Base-by-base conservation (phyloP, 1,140 invertebrate genomes). In the Stenopsyche tienmushanensis region DNA sequence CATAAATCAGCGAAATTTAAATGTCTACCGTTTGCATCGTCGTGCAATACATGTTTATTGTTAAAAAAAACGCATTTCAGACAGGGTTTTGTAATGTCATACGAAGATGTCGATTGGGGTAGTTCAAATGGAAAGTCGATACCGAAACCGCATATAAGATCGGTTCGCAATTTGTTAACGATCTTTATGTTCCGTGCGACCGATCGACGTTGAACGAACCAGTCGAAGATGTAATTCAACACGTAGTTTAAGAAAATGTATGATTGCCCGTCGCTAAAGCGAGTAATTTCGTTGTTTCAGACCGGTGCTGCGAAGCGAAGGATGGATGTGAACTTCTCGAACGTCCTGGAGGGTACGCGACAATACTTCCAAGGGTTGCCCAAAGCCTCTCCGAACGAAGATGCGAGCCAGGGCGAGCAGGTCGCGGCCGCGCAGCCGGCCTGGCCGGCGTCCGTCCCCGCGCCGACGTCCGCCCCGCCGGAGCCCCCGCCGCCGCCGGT, bases 281-380 rank as follows among this genome's bases (percentile, higher is more conserved):
- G 13, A 34, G 8, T 47, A 8, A 20, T 45, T 50, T 55, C 57
- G 58, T 63, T 17, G 18, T 67, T 66, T 54, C 68, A 70, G 68
- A 66, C 60, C 29, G 24, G 45, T 34, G 57, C 15, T 25, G 23
- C 29, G 76, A 77, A 79, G 79, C 79, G 78, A 80, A 83, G 82
- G 78, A 90, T 90, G 88, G 88, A 89, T 84, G 84, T 85, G 75
- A 86, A 84, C 79, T 87, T 88, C 77, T 87, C 85, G 75, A 89
- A 89, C 84, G 86, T 89, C 81, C 81, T 90, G 83, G 87, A 89
- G 84, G 87, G 86, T 78, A 87, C 86, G 76, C 86, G 88, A 74
- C 88, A 88, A 81, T 90, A 88, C 81, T 89, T 89, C 79, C 86
- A 89, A 83, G 88, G 88, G 75, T 78, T 89, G 73, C 88, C 88